These are phyloP conservation scores for Nibea coibor DNA, from an alignment of 2,113 vertebrate genomes.

Conservation along the genomic window DNA sequence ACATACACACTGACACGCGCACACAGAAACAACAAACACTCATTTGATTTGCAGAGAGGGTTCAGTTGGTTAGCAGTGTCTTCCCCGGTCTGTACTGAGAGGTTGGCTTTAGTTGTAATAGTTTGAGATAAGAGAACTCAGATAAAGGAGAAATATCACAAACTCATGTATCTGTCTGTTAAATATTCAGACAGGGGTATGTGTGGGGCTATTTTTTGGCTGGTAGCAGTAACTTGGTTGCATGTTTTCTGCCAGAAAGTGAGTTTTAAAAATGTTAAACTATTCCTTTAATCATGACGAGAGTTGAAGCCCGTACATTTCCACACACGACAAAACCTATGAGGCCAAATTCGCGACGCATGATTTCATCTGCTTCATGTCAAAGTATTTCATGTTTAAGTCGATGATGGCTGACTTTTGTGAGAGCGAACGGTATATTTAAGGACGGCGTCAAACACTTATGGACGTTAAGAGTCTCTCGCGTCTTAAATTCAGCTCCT, in stretches of 20 bases:
- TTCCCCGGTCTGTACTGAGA: not conserved
- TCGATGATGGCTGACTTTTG: not conserved
- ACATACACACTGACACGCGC: not conserved
- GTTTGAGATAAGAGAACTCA: not conserved
- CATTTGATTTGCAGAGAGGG: not conserved
- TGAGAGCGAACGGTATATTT: not conserved
- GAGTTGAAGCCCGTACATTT: not conserved
- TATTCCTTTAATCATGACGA: not conserved
- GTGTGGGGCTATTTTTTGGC: not conserved
- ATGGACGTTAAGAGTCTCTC: slow-evolving; percentile 8
- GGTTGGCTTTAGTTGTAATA: not conserved
- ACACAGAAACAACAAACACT: not conserved
- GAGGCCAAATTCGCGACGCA: not conserved
- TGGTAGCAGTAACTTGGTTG: not conserved
- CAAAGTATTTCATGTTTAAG: not conserved
- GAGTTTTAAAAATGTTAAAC: not conserved
- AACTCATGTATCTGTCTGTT: not conserved
- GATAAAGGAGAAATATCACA: not conserved
- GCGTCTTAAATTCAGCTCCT: slow-evolving; percentile 10
- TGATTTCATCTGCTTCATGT: not conserved
- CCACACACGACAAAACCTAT: not conserved
- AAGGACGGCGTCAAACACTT: not conserved
- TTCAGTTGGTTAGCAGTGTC: not conserved
- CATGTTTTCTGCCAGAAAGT: not conserved
- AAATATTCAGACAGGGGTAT: not conserved